A percentile compares a stretch with the other conserved stretches of the same genome.
These are phyloP conservation scores for Lepidostoma basale DNA, from an alignment of 1,140 invertebrate genomes.

Conservation along the genomic window DNA sequence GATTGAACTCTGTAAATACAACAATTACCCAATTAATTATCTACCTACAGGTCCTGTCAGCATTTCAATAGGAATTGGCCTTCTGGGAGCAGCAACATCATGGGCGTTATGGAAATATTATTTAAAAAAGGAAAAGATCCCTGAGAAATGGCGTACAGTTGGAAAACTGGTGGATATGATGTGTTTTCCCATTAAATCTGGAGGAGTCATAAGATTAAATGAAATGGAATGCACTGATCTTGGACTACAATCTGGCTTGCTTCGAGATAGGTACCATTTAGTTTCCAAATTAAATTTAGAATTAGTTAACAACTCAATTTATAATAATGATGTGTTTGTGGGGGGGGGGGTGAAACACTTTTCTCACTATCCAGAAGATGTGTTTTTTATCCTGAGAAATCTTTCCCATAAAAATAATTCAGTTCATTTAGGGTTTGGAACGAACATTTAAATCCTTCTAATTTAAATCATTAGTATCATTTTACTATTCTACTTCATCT, in stretches of 20 bases:
- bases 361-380: no score
- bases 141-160: conserved; percentile 37
- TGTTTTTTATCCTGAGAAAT: no score
- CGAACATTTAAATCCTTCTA: no score
- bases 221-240: conserved; percentile 39
- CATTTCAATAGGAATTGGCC: neutral
- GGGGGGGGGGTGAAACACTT: no score
- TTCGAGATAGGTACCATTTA: conserved; percentile 38
- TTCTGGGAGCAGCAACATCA: conserved; percentile 23
- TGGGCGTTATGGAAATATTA: conserved; percentile 36
- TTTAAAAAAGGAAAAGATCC: conserved; percentile 31
- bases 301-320: no score
- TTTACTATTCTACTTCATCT: no score
- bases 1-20: no score
- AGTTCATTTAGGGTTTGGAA: no score
- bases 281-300: no score
- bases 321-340: no score
- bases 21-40: neutral
- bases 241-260: conserved; percentile 28
- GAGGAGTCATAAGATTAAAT: conserved; percentile 32
- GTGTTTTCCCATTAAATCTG: conserved; percentile 44
- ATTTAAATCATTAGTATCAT: no score
- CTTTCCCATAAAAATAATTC: no score
- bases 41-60: neutral
- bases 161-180: conserved; percentile 37